phyloP scores from a whole-genome alignment of 2,113 vertebrate genomes.

The Chlamydotis undulata region DNA sequence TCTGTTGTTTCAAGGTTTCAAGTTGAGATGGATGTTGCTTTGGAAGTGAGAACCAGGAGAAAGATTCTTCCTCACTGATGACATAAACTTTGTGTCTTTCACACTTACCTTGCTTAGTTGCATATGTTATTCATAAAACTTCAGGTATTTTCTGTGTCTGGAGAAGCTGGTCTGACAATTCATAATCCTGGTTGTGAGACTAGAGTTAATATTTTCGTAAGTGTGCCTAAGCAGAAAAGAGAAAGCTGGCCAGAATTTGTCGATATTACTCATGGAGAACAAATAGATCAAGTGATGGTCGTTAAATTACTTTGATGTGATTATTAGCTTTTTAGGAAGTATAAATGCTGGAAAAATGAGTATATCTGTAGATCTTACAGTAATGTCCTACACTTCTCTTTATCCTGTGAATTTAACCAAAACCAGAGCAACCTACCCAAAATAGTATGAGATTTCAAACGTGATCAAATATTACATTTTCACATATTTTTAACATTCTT shows the following conservation, averaged over 20 bases:
- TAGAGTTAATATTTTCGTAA: neutral
- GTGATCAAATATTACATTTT: neutral
- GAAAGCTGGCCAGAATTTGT: neutral
- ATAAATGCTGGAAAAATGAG: neutral
- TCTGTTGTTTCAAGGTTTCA: neutral
- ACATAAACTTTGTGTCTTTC: neutral
- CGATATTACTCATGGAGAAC: fast-evolving
- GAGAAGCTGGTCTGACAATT: neutral
- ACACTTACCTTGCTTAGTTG: neutral
- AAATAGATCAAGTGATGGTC: neutral
- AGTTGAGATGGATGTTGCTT: neutral
- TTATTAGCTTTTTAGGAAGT: neutral
- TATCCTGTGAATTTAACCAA: neutral
- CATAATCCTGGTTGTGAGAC: neutral
- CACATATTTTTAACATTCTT: neutral
- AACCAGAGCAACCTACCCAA: neutral
- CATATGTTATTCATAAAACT: neutral
- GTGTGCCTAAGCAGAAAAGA: neutral
- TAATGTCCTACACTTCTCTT: neutral
- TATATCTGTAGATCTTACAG: neutral
- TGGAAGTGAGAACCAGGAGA: neutral
- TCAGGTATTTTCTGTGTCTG: neutral
- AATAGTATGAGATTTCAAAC: neutral
- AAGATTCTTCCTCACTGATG: neutral
- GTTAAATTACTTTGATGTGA: neutral